phyloP scores from a whole-genome alignment of 2,113 vertebrate genomes.

The Picathartes gymnocephalus region DNA sequence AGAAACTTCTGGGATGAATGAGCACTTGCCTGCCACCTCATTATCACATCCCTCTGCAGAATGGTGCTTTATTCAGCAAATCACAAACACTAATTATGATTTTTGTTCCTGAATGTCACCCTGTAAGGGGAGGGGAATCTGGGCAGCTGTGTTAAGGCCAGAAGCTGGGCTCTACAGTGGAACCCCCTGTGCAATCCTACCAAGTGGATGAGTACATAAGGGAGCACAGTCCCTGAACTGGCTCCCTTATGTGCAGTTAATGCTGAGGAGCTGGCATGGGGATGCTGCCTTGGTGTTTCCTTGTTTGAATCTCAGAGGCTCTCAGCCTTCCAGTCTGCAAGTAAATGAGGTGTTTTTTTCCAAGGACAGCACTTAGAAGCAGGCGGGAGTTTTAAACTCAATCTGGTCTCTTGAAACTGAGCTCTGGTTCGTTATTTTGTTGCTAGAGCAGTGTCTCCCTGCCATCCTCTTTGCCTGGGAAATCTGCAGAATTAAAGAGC shows the following conservation, averaged over 20 bases:
- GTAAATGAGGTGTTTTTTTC: not conserved
- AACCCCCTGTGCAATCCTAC: not conserved
- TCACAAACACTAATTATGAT: not conserved
- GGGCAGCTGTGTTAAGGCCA: not conserved
- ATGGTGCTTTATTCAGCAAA: not conserved
- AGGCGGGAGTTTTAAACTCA: not conserved
- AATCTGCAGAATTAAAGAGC: not conserved
- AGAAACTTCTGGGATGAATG: not conserved
- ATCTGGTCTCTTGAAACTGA: not conserved
- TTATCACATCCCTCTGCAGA: not conserved
- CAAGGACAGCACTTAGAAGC: not conserved
- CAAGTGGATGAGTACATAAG: not conserved
- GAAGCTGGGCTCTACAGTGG: not conserved
- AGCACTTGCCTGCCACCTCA: not conserved
- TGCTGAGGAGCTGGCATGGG: not conserved
- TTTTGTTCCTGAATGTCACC: not conserved
- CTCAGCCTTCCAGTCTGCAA: not conserved
- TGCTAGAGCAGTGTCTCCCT: not conserved
- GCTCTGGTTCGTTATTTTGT: not conserved
- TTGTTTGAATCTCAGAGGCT: not conserved
- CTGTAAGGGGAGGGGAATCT: not conserved
- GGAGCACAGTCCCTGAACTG: accelerated
- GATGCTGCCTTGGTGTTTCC: not conserved
- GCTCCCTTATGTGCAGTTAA: not conserved
- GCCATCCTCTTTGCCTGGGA: not conserved